Evolutionary conservation across 1,140 invertebrate species (phyloP).

Genomic region (Tenebrio molitor): DNA sequence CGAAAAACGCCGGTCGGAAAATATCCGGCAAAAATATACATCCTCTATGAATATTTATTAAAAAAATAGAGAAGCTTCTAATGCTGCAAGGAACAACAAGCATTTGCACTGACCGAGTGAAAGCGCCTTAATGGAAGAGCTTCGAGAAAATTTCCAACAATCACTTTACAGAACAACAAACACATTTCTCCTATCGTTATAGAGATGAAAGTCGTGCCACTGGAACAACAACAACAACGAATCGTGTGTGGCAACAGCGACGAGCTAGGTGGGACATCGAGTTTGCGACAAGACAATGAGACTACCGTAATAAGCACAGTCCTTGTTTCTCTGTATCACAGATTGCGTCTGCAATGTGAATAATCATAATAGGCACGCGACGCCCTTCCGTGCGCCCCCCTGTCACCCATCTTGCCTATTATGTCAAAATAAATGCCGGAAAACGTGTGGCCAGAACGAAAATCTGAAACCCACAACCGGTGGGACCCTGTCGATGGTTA

Average conservation of each 20-base stretch:
- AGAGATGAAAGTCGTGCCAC: conserved; percentile 27
- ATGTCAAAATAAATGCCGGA: conserved; percentile 31
- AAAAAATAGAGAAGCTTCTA: conserved; percentile 45
- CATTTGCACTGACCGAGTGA: conserved; percentile 22
- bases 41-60: conserved; percentile 33
- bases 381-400: background rate
- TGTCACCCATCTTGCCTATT: conserved; percentile 15
- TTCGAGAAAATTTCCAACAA: conserved; percentile 34
- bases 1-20: conserved; percentile 20
- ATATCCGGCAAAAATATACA: conserved; percentile 37
- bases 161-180: conserved; percentile 25
- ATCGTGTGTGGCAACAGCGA: conserved; percentile 31
- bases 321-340: conserved; percentile 66
- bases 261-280: conserved; percentile 33
- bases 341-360: conserved; percentile 61
- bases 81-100: conserved; percentile 34
- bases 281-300: conserved; percentile 36
- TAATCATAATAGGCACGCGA: conserved; percentile 38
- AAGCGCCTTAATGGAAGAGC: conserved; percentile 41
- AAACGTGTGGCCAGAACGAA: conserved; percentile 20
- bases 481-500: conserved; percentile 22
- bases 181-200: conserved; percentile 9
- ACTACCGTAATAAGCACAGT: conserved; percentile 59
- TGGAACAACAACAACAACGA: conserved; percentile 22
- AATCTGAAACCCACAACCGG: background rate